phyloP scores from a whole-genome alignment of 2,797 vertebrate species.

The Gymnoscopelus braueri region DNA sequence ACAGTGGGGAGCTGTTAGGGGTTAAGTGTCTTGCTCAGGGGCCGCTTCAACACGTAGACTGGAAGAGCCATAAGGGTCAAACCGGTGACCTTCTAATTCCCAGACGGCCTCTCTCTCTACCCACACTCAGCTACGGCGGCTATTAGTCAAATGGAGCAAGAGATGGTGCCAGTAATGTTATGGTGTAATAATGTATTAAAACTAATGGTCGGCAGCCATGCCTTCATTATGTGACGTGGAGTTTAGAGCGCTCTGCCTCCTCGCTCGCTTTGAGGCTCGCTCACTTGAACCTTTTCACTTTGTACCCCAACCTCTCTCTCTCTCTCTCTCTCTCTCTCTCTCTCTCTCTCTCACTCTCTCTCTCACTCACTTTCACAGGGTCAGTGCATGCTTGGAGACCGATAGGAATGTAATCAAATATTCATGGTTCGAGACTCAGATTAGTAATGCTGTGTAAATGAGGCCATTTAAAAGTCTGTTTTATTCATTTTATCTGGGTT shows the following conservation, averaged over 20 bases:
- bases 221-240: conserved; percentile 28
- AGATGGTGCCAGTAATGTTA: conserved; percentile 16
- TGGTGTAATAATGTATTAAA: conserved; percentile 12
- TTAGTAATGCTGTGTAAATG: conserved; percentile 80
- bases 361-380: conserved; percentile 47
- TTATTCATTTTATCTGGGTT: conserved; percentile 83
- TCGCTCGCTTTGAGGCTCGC: conserved; percentile 50
- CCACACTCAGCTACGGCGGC: not conserved
- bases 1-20: too few species aligned
- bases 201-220: conserved; percentile 17
- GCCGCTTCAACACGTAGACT: too few species aligned
- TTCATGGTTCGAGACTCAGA: conserved; percentile 79
- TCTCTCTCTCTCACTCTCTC: conserved; percentile 12
- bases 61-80: too few species aligned
- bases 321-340: conserved; percentile 28
- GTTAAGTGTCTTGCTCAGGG: too few species aligned
- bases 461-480: conserved; percentile 84
- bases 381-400: conserved; percentile 61
- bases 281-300: conserved; percentile 37
- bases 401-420: conserved; percentile 77
- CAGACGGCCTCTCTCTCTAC: too few species aligned
- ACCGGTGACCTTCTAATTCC: too few species aligned
- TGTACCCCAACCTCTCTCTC: conserved; percentile 6
- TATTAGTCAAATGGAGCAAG: conserved; percentile 18
- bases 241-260: conserved; percentile 29